Evolutionary conservation across 1,140 invertebrate species (phyloP).

Genomic region (Theocolax elegans): DNA sequence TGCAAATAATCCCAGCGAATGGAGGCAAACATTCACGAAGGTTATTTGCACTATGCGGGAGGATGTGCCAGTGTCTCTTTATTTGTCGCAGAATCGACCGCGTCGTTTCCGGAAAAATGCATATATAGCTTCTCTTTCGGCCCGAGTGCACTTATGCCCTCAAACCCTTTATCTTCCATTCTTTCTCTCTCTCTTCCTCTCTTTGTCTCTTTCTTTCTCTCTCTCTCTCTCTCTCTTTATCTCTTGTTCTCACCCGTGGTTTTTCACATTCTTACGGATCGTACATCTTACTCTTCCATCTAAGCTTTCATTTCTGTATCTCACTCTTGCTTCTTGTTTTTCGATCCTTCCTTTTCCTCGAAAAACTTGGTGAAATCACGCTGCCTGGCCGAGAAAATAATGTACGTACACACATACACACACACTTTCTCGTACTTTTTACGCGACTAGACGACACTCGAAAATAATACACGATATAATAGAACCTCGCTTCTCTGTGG

Average conservation of each 20-base stretch:
- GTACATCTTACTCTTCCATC: conserved; percentile 10
- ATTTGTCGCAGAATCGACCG: not conserved
- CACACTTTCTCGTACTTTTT: too few species aligned
- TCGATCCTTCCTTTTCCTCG: not conserved
- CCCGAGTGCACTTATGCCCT: not conserved
- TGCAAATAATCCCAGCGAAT: not conserved
- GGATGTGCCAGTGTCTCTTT: not conserved
- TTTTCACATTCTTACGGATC: not conserved
- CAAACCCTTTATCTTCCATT: conserved; percentile 1
- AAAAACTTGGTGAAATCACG: not conserved
- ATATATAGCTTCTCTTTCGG: not conserved
- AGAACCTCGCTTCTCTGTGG: not conserved
- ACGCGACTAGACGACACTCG: conserved; percentile 5
- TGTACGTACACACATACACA: too few species aligned
- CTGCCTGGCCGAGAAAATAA: not conserved
- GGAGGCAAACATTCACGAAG: not conserved
- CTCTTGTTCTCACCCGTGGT: not conserved
- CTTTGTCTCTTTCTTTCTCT: too few species aligned
- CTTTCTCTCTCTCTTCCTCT: not conserved
- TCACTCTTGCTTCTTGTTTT: not conserved
- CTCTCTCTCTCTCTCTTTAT: not conserved
- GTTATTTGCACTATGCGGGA: not conserved
- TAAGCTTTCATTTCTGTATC: not conserved
- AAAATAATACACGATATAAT: conserved; percentile 5
- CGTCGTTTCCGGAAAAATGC: not conserved